These are phyloP conservation scores for Montipora capitata DNA, from an alignment of 92 coral and sea anemone genomes.

Conservation along the genomic window DNA sequence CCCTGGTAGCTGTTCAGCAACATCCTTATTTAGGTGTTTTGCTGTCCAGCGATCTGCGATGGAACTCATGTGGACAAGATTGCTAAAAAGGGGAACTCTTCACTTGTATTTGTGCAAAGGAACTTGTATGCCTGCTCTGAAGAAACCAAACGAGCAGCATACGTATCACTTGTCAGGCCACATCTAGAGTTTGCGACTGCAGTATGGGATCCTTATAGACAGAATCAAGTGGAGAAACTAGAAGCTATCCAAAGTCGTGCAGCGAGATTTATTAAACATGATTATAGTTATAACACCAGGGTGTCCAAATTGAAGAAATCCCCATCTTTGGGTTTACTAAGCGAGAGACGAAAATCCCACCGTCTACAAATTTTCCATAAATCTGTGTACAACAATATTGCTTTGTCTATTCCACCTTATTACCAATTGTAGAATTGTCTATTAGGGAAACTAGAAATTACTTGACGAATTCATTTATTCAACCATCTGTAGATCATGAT, in stretches of 20 bases:
- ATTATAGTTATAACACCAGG: constrained; percentile 36
- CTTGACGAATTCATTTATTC: too few relatives aligned
- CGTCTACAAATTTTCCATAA: not conserved
- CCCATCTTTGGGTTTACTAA: constrained; percentile 17
- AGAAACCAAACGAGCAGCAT: too few relatives aligned
- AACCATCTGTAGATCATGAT: too few relatives aligned
- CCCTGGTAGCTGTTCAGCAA: constrained; percentile 43
- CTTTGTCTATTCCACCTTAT: too few relatives aligned
- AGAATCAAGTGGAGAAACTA: constrained; percentile 46
- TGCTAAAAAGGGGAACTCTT: not conserved
- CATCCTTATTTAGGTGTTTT: constrained; percentile 68
- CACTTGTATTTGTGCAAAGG: not conserved
- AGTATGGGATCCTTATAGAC: constrained; percentile 21
- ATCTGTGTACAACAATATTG: too few relatives aligned
- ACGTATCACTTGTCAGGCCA: too few relatives aligned
- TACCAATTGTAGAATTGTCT: too few relatives aligned
- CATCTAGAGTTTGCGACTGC: too few relatives aligned
- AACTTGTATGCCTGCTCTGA: too few relatives aligned
- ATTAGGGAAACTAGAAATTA: too few relatives aligned
- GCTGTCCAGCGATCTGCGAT: not conserved
- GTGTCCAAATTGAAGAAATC: constrained; percentile 42
- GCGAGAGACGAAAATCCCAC: constrained; percentile 49
- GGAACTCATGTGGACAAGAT: too few relatives aligned
- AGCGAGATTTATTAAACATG: not conserved
- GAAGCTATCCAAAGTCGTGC: constrained; percentile 45